Conservation (phyloP, 2,888 invertebrate species). For the Amphipyra berbera region DNA sequence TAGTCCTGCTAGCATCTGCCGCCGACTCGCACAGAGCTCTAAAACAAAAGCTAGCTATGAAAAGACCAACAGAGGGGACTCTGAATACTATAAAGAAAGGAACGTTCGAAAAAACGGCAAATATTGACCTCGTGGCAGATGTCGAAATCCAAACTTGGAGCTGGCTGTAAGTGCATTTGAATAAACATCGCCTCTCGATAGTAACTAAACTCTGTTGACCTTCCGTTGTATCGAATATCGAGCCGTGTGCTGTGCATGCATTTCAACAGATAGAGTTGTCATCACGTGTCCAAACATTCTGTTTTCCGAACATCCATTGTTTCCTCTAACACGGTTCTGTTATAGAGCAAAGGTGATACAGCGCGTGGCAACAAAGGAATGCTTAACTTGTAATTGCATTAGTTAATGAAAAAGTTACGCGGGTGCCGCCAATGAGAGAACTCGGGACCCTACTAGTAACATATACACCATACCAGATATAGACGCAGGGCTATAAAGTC, state of each 20-base stretch:
- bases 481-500: conserved; percentile 70
- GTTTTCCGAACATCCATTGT: conserved; percentile 44
- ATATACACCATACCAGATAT: conserved; percentile 64
- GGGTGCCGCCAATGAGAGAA: conserved; percentile 34
- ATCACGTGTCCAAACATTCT: conserved; percentile 80
- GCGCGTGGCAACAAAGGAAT: conserved; percentile 42
- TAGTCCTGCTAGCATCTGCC: conserved; percentile 55
- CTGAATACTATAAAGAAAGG: conserved; percentile 72
- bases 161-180: conserved; percentile 87
- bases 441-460: conserved; percentile 61
- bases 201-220: conserved; percentile 85
- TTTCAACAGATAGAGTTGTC: conserved; percentile 78
- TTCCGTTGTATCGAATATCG: conserved; percentile 83
- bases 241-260: conserved; percentile 61
- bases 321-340: conserved; percentile 27
- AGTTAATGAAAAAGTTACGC: conserved; percentile 48
- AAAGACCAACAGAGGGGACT: conserved; percentile 70
- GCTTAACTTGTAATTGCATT: conserved; percentile 31
- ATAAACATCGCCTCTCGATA: conserved; percentile 86
- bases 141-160: conserved; percentile 85
- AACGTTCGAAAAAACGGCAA: conserved; percentile 81
- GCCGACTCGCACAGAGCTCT: conserved; percentile 39
- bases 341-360: conserved; percentile 41
- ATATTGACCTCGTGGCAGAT: conserved; percentile 89
- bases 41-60: conserved; percentile 67